Evolutionary conservation across 2,888 invertebrate genomes (phyloP).

Genomic region (Odontomyia ornata): DNA sequence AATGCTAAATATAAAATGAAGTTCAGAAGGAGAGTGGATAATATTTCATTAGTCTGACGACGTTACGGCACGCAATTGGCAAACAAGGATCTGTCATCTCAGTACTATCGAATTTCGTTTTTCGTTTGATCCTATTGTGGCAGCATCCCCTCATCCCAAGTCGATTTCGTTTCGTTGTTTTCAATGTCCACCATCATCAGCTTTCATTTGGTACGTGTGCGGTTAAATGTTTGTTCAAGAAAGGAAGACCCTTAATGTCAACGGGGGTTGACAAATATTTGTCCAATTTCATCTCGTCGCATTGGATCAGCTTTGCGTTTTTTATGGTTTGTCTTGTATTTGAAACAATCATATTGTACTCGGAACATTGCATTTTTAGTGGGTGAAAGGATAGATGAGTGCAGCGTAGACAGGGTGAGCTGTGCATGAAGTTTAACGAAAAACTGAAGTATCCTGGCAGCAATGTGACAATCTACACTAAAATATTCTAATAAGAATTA

Average conservation of each 20-base stretch:
- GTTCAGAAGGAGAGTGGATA: constrained; percentile 32
- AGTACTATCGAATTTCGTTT: constrained; percentile 30
- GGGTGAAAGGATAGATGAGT: not conserved
- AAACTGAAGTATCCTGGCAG: no score
- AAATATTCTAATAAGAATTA: no score
- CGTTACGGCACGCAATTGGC: constrained; percentile 44
- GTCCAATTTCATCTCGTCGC: constrained; percentile 37
- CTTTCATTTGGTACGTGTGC: constrained; percentile 35
- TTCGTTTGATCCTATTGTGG: constrained; percentile 43
- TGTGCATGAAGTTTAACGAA: not conserved
- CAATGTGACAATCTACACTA: no score
- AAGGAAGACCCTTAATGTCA: constrained; percentile 45
- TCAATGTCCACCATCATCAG: not conserved
- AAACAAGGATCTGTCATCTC: constrained; percentile 32
- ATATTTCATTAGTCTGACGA: constrained; percentile 42
- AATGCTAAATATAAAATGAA: constrained; percentile 5
- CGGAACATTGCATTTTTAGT: not conserved
- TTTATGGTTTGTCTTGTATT: constrained; percentile 13
- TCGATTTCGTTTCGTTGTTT: constrained; percentile 5
- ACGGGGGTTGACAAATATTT: constrained; percentile 47
- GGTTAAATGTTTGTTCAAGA: constrained; percentile 35
- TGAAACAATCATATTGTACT: constrained; percentile 23
- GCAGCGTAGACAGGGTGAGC: not conserved
- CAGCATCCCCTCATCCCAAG: constrained; percentile 32
- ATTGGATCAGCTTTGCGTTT: constrained; percentile 12